Evolutionary conservation across 2,113 vertebrate species (phyloP).

Genomic region (Pionites leucogaster): DNA sequence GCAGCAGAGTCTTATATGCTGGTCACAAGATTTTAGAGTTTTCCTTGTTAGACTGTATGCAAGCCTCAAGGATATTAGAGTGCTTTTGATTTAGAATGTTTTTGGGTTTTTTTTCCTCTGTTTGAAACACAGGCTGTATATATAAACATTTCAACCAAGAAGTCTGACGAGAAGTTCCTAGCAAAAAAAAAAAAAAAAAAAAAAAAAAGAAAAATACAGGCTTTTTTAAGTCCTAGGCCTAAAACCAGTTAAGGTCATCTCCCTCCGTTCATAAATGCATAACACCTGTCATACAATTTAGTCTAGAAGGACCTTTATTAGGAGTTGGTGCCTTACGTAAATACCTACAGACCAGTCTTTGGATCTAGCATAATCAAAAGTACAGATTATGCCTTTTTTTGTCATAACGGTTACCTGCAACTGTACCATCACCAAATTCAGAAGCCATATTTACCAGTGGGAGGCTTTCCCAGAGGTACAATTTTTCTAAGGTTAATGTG

Average conservation of each 20-base stretch:
- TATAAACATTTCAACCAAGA: background rate
- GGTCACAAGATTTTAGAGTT: background rate
- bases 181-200: background rate
- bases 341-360: background rate
- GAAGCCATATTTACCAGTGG: slow-evolving; percentile 41
- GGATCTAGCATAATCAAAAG: background rate
- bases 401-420: background rate
- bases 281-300: background rate
- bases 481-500: slow-evolving; percentile 69
- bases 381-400: background rate
- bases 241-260: background rate
- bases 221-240: background rate
- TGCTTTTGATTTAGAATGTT: background rate
- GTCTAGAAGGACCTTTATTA: background rate
- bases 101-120: fast-evolving
- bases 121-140: background rate
- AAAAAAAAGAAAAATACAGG: background rate
- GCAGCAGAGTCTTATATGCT: background rate
- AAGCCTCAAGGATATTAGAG: background rate
- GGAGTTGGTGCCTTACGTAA: background rate
- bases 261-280: background rate
- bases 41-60: fast-evolving
- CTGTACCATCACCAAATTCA: background rate
- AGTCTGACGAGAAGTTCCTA: background rate
- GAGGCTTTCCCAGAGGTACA: slow-evolving; percentile 63